Evolutionary conservation across 2,797 vertebrate species (phyloP).

Genomic region (Brachymystax lenok): DNA sequence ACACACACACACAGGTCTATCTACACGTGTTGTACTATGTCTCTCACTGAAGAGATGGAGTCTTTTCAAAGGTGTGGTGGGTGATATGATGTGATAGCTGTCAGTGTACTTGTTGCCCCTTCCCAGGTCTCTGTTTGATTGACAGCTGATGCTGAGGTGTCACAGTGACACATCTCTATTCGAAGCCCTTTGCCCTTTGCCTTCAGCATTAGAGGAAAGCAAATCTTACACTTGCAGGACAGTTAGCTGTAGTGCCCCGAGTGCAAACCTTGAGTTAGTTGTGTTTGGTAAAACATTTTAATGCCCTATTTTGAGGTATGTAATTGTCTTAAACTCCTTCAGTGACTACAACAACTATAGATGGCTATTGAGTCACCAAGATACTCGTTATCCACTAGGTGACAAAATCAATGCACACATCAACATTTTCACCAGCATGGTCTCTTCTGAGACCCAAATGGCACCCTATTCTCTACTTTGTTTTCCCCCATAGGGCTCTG

Average conservation of each 20-base stretch:
- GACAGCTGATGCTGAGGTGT: slow-evolving; percentile 50
- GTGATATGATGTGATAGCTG: not conserved
- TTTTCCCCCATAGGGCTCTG: too few species aligned
- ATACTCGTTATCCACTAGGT: too few species aligned
- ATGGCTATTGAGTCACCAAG: too few species aligned
- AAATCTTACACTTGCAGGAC: slow-evolving; percentile 22
- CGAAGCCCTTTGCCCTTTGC: slow-evolving; percentile 33
- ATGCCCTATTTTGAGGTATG: too few species aligned
- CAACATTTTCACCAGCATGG: not conserved
- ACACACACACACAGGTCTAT: not conserved
- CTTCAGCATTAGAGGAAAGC: slow-evolving; percentile 23
- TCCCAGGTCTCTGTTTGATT: slow-evolving; percentile 46
- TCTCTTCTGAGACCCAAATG: slow-evolving; percentile 5
- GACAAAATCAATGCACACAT: too few species aligned
- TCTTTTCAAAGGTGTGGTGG: not conserved
- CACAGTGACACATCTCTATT: slow-evolving; percentile 42
- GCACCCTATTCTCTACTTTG: too few species aligned
- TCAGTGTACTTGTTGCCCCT: not conserved
- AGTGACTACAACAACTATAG: too few species aligned
- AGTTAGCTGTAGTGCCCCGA: not conserved
- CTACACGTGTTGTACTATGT: not conserved
- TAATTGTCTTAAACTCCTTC: too few species aligned
- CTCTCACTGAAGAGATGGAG: not conserved
- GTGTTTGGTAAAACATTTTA: too few species aligned
- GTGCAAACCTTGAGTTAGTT: not conserved